Conservation (phyloP, 2,113 vertebrate species). For the Dipodomys stephensi region DNA sequence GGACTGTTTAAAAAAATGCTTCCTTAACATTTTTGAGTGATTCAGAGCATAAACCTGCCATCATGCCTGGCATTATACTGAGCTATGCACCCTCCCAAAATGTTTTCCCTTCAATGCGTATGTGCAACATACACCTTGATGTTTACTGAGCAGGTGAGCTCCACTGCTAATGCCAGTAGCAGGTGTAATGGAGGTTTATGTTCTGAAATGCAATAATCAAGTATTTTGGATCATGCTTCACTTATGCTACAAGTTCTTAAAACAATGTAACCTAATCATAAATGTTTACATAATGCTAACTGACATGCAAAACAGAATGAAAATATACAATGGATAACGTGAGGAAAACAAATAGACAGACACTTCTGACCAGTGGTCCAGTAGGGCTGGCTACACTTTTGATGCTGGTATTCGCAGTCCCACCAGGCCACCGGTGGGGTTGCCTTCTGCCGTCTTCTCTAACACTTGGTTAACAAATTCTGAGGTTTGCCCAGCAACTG, state of each 20-base stretch:
- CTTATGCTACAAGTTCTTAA: conserved; percentile 86
- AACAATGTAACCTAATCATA: conserved; percentile 86
- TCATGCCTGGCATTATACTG: conserved; percentile 84
- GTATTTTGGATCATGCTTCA: conserved; percentile 87
- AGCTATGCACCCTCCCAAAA: conserved; percentile 73
- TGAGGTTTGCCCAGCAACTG: conserved; percentile 97
- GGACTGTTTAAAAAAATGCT: conserved; percentile 83
- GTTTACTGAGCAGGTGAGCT: conserved; percentile 76
- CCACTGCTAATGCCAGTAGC: conserved; percentile 82
- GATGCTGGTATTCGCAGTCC: conserved; percentile 96
- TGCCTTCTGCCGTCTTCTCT: conserved; percentile 96
- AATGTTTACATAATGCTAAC: conserved; percentile 90
- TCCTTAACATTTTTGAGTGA: conserved; percentile 85
- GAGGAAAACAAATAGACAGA: conserved; percentile 73
- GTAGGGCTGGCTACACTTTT: conserved; percentile 90
- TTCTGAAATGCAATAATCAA: conserved; percentile 87
- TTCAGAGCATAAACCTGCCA: conserved; percentile 88
- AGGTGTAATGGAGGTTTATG: conserved; percentile 86
- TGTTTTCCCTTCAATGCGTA: conserved; percentile 78
- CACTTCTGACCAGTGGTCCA: conserved; percentile 76
- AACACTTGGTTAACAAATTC: conserved; percentile 99
- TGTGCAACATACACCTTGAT: conserved; percentile 83
- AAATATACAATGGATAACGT: conserved; percentile 90
- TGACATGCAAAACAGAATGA: conserved; percentile 95
- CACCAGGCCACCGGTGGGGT: conserved; percentile 97